Conservation (phyloP, 2,888 invertebrate species). For the Galerucella nymphaeae region DNA sequence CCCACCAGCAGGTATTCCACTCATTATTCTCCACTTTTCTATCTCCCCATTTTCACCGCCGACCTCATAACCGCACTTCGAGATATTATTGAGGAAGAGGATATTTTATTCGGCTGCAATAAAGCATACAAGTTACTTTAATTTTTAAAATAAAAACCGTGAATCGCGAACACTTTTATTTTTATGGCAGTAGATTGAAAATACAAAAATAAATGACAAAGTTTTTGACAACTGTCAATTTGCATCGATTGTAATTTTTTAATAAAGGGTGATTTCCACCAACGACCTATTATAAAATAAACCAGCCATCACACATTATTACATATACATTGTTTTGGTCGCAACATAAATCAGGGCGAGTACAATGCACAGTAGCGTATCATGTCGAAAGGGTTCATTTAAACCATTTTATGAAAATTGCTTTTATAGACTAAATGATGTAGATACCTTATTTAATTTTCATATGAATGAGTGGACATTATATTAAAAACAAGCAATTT, state of each 20-base stretch:
- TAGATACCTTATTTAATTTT: too few species aligned
- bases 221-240: background rate
- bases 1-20: slow-evolving; percentile 49
- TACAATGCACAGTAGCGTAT: too few species aligned
- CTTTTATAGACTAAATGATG: too few species aligned
- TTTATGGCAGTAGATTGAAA: background rate
- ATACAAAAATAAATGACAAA: background rate
- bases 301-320: too few species aligned
- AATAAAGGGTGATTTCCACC: background rate
- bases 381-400: too few species aligned
- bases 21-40: slow-evolving; percentile 46
- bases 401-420: too few species aligned
- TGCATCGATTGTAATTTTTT: background rate
- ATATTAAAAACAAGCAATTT: too few species aligned
- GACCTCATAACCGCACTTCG: slow-evolving; percentile 8
- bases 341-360: too few species aligned
- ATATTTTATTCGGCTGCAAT: slow-evolving; percentile 5
- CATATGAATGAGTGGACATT: too few species aligned
- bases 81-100: background rate
- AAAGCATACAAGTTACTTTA: background rate
- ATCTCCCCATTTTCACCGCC: slow-evolving; percentile 28
- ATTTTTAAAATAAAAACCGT: slow-evolving; percentile 9
- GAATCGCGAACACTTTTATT: background rate
- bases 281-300: too few species aligned
- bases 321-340: too few species aligned